Percentiles rank a stretch among this genome's conserved stretches.
phyloP scores from a whole-genome alignment of 2,888 invertebrate species.

The Pediacus dermestoides region DNA sequence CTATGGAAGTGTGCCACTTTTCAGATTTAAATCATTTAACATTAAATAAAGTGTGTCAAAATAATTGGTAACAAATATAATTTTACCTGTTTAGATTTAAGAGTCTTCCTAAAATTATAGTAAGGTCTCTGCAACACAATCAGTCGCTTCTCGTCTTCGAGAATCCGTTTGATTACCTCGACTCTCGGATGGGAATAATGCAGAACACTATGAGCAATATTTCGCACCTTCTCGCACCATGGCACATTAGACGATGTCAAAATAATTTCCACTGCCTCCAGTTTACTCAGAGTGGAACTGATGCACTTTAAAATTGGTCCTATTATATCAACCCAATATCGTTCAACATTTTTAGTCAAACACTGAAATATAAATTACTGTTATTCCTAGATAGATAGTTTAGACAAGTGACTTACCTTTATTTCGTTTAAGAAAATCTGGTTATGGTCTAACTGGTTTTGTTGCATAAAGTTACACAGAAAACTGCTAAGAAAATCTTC shows the following conservation, averaged over 20 bases:
- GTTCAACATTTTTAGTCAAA: slow-evolving; percentile 32
- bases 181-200: slow-evolving; percentile 42
- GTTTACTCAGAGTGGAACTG: slow-evolving; percentile 30
- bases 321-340: slow-evolving; percentile 33
- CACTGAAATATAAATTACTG: slow-evolving; percentile 25
- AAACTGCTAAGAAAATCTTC: slow-evolving; percentile 44
- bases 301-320: slow-evolving; percentile 35
- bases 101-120: no score
- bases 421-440: slow-evolving; percentile 47
- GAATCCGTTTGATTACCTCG: slow-evolving; percentile 42
- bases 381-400: slow-evolving; percentile 1
- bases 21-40: slow-evolving; percentile 35
- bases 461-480: slow-evolving; percentile 46
- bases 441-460: slow-evolving; percentile 48
- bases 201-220: slow-evolving; percentile 32
- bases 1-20: no score
- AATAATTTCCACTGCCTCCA: slow-evolving; percentile 33
- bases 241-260: slow-evolving; percentile 35
- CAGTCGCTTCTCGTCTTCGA: slow-evolving; percentile 47
- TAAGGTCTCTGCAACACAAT: slow-evolving; percentile 50
- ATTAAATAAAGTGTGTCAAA: slow-evolving; percentile 16
- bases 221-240: slow-evolving; percentile 36
- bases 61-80: slow-evolving; percentile 23
- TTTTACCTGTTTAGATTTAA: no score
- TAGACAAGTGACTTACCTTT: slow-evolving; percentile 38